These are phyloP conservation scores for Gerris buenoi DNA, from an alignment of 1,140 invertebrate genomes.

Conservation along the genomic window DNA sequence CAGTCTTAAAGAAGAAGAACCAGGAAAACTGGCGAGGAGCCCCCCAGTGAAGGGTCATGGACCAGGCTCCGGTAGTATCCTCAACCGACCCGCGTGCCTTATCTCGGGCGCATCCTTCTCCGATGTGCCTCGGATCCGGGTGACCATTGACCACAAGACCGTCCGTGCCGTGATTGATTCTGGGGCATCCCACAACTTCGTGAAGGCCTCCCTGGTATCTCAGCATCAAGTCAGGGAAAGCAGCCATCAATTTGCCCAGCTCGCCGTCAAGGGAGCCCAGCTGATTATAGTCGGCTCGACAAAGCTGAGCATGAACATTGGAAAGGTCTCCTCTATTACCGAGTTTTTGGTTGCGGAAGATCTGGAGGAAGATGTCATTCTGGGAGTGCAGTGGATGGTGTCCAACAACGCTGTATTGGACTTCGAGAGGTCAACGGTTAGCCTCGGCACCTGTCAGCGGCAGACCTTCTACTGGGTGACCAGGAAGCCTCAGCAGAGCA, in stretches of 20 bases:
- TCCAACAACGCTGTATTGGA: background rate
- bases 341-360: background rate
- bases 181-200: background rate
- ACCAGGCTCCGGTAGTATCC: background rate
- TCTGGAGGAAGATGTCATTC: background rate
- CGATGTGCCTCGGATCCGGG: background rate
- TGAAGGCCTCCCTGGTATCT: too few relatives aligned
- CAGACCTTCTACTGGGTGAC: background rate
- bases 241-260: background rate
- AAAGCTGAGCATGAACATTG: background rate
- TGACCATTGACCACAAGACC: background rate
- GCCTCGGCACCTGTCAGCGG: background rate
- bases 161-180: background rate
- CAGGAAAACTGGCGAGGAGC: background rate
- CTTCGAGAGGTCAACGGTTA: background rate
- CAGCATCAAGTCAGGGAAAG: background rate
- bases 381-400: background rate
- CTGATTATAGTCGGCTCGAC: background rate
- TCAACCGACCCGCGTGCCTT: background rate
- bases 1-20: background rate
- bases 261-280: background rate
- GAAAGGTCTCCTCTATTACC: background rate
- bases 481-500: background rate
- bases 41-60: background rate
- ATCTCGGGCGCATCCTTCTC: background rate